A percentile compares a stretch with the other conserved stretches of the same genome.
phyloP scores from a whole-genome alignment of 2,888 invertebrate species.

The Hypolimnas misippus region DNA sequence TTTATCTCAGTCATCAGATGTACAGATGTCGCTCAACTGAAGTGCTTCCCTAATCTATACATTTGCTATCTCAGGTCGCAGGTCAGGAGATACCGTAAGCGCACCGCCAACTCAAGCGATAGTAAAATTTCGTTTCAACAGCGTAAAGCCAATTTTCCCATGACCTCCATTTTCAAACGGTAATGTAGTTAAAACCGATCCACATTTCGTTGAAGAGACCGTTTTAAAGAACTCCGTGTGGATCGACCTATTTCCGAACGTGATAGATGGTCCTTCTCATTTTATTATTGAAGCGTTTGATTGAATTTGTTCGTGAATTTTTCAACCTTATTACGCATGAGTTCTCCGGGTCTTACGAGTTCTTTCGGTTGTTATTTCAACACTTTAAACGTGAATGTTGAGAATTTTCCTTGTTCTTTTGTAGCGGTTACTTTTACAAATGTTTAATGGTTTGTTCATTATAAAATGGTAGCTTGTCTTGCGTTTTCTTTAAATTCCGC shows the following conservation, averaged over 20 bases:
- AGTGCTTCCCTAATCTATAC: constrained; percentile 67
- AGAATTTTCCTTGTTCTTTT: background rate
- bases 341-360: constrained; percentile 23
- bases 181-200: constrained; percentile 51
- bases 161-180: constrained; percentile 41
- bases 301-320: constrained; percentile 43
- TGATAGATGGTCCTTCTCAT: constrained; percentile 65
- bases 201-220: constrained; percentile 50
- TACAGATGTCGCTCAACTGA: constrained; percentile 37
- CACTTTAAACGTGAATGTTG: constrained; percentile 28
- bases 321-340: constrained; percentile 37
- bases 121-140: constrained; percentile 48
- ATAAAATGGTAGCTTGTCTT: no score
- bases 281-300: constrained; percentile 51
- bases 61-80: constrained; percentile 69
- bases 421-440: constrained; percentile 2
- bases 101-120: constrained; percentile 47
- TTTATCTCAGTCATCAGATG: constrained; percentile 65
- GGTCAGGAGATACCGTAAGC: constrained; percentile 74
- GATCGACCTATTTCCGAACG: constrained; percentile 63
- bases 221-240: constrained; percentile 56
- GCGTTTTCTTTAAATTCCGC: no score
- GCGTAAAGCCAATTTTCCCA: constrained; percentile 56
- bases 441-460: background rate
- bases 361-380: constrained; percentile 28